Conservation (phyloP, 2,888 invertebrate genomes). For the Tanypteryx hageni region DNA sequence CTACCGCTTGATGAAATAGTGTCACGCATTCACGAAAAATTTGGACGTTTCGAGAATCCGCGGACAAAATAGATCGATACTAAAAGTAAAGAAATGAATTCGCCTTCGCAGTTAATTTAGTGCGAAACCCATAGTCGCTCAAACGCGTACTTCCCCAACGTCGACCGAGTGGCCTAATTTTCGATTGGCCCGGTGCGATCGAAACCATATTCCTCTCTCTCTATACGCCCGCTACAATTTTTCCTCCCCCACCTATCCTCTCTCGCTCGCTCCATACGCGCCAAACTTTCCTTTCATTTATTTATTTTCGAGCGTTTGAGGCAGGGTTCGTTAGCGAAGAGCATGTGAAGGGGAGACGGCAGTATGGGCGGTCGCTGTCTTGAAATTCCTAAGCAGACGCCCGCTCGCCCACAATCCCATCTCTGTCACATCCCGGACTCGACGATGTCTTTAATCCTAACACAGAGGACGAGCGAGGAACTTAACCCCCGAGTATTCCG, state of each 20-base stretch:
- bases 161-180: slow-evolving; percentile 25
- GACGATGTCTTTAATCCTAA: not conserved
- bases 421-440: too few relatives aligned
- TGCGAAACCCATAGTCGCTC: not conserved
- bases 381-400: slow-evolving; percentile 13
- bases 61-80: not conserved
- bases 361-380: not conserved
- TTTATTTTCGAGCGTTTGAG: not conserved
- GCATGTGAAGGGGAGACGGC: too few relatives aligned
- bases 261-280: not conserved
- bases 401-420: too few relatives aligned
- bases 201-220: not conserved
- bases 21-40: too few relatives aligned
- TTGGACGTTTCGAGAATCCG: too few relatives aligned
- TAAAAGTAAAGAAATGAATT: not conserved
- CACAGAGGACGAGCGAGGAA: not conserved
- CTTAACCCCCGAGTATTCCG: not conserved
- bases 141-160: slow-evolving; percentile 5
- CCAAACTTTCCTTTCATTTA: slow-evolving; percentile 14
- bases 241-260: not conserved
- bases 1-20: too few relatives aligned
- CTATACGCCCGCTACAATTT: too few relatives aligned
- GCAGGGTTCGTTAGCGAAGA: not conserved
- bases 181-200: slow-evolving; percentile 19
- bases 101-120: not conserved